Evolutionary conservation across 2,113 vertebrate genomes (phyloP).

Genomic region (Cardinalis cardinalis): DNA sequence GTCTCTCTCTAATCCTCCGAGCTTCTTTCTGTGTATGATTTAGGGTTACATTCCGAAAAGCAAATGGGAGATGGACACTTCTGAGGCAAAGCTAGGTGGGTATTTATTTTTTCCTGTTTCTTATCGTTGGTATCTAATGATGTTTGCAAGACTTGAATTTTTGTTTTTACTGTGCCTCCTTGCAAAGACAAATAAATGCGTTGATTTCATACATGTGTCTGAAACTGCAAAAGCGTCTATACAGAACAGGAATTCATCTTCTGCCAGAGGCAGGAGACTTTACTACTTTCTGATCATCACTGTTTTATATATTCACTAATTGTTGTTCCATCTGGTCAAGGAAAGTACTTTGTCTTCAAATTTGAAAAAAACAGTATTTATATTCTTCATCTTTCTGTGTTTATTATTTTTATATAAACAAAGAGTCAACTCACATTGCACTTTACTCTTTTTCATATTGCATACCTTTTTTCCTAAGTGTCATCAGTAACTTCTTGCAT

Average conservation of each 20-base stretch:
- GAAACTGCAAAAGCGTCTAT: background rate
- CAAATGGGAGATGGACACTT: slow-evolving; percentile 99
- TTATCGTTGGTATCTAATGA: slow-evolving; percentile 68
- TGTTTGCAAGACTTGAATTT: slow-evolving; percentile 59
- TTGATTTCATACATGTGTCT: background rate
- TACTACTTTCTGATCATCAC: background rate
- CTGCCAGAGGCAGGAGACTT: background rate
- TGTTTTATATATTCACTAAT: slow-evolving; percentile 8
- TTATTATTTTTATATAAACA: background rate
- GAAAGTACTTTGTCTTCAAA: background rate
- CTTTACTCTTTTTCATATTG: background rate
- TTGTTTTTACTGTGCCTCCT: slow-evolving; percentile 9
- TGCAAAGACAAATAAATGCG: slow-evolving; percentile 18
- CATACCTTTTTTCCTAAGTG: background rate
- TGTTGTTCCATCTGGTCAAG: background rate
- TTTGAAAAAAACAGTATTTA: background rate
- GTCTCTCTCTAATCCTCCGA: slow-evolving; percentile 89
- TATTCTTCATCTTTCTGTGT: background rate
- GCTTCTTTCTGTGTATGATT: slow-evolving; percentile 95
- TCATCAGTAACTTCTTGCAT: background rate
- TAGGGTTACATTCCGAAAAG: slow-evolving; percentile 99
- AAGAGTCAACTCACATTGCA: background rate
- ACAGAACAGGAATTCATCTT: background rate
- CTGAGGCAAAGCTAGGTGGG: slow-evolving; percentile 98
- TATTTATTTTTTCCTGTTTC: slow-evolving; percentile 78